phyloP scores from a whole-genome alignment of 2,888 invertebrate genomes.

The Meloe dianella region DNA sequence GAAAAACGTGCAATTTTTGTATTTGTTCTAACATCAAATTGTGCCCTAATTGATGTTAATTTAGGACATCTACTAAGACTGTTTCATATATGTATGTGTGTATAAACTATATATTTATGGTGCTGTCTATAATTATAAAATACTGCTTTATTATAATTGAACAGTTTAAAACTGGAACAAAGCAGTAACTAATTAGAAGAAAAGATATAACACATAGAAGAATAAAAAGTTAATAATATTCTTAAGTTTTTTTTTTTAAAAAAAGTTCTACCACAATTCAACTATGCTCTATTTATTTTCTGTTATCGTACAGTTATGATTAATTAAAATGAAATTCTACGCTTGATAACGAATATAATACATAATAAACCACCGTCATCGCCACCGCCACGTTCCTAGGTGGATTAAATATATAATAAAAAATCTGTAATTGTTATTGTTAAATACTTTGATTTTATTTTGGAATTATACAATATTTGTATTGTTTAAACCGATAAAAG shows the following conservation, averaged over 20 bases:
- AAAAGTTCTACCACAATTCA: neutral
- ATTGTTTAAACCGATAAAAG: too few species aligned
- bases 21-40: constrained; percentile 6
- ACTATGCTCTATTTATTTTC: constrained; percentile 26
- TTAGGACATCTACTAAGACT: constrained; percentile 14
- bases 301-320: neutral
- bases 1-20: too few species aligned
- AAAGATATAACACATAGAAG: constrained; percentile 21
- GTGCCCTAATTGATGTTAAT: constrained; percentile 14
- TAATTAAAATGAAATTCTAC: constrained; percentile 4
- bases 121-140: constrained; percentile 26
- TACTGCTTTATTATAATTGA: constrained; percentile 27
- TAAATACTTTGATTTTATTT: too few species aligned
- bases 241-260: constrained; percentile 19
- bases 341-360: constrained; percentile 1
- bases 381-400: too few species aligned
- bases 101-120: too few species aligned
- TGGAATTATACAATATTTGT: too few species aligned
- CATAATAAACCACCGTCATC: neutral
- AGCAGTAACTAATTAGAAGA: constrained; percentile 31
- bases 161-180: constrained; percentile 30
- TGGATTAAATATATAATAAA: too few species aligned
- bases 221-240: constrained; percentile 18
- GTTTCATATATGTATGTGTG: too few species aligned
- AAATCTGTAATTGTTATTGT: too few species aligned